A percentile compares a stretch with the other conserved stretches of the same genome.
phyloP scores from a whole-genome alignment of 2,888 invertebrate species.

The Glomeris marginata region DNA sequence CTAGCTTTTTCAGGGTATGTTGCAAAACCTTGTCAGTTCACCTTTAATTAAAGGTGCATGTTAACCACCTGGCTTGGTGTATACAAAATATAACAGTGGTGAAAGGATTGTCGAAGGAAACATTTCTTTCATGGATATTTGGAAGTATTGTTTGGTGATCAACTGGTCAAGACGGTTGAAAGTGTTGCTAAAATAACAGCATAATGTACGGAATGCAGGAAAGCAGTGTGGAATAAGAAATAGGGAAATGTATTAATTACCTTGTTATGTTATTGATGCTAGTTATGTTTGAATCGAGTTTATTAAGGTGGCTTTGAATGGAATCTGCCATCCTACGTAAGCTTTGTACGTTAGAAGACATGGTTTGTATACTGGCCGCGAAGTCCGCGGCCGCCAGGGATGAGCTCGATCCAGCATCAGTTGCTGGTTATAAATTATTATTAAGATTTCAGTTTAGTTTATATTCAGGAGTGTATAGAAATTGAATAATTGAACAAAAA shows the following conservation, averaged over 20 bases:
- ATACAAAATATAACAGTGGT: background rate
- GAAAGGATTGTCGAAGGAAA: too few species aligned
- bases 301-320: slow-evolving; percentile 5
- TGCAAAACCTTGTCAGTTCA: too few species aligned
- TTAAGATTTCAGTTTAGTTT: background rate
- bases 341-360: slow-evolving; percentile 6
- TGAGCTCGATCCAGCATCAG: too few species aligned
- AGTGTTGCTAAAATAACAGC: background rate
- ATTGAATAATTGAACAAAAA: too few species aligned
- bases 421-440: too few species aligned
- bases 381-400: background rate
- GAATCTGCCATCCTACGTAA: slow-evolving; percentile 9
- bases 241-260: background rate
- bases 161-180: slow-evolving; percentile 15
- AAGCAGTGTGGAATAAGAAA: background rate
- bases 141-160: slow-evolving; percentile 27
- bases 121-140: slow-evolving; percentile 19
- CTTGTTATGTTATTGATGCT: slow-evolving; percentile 11
- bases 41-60: too few species aligned
- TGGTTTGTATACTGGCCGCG: slow-evolving; percentile 5
- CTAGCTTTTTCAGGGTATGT: too few species aligned
- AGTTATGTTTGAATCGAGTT: slow-evolving; percentile 6
- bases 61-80: background rate
- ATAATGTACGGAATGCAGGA: background rate
- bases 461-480: too few species aligned